A percentile compares a stretch with the other conserved stretches of the same genome.
phyloP scores from a whole-genome alignment of 2,797 vertebrate species.

The Astyanax mexicanus region DNA sequence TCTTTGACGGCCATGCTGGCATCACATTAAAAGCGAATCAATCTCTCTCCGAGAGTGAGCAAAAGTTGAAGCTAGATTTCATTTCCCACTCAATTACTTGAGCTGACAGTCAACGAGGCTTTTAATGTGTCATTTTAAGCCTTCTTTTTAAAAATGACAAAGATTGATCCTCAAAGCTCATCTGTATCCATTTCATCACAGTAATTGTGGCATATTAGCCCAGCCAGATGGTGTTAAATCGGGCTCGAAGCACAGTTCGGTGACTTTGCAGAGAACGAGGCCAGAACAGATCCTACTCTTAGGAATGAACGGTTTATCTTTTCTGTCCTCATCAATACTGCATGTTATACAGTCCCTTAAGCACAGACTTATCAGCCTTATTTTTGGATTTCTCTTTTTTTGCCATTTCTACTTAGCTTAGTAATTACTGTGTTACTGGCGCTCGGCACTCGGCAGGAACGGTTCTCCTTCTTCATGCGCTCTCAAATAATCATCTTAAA shows the following conservation, averaged over 20 bases:
- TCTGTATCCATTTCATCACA: conserved; percentile 50
- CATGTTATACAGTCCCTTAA: conserved; percentile 32
- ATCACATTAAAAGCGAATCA: conserved; percentile 58
- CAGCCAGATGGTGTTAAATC: conserved; percentile 49
- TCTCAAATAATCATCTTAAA: conserved; percentile 82
- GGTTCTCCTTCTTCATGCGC: conserved; percentile 61
- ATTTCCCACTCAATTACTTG: conserved; percentile 72
- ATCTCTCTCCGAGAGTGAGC: conserved; percentile 65
- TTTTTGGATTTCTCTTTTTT: conserved; percentile 28
- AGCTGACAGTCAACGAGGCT: conserved; percentile 46
- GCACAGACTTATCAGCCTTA: conserved; percentile 38
- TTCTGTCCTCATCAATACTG: conserved; percentile 43
- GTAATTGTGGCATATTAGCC: conserved; percentile 54
- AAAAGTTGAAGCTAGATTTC: conserved; percentile 71
- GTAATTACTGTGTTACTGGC: conserved; percentile 48
- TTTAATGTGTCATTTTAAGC: conserved; percentile 48
- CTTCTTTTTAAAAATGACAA: conserved; percentile 37
- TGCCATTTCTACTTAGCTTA: conserved; percentile 45
- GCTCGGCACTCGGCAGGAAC: conserved; percentile 40
- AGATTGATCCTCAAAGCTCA: conserved; percentile 47
- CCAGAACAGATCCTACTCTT: conserved; percentile 23
- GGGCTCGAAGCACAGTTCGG: conserved; percentile 27
- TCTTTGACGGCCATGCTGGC: conserved; percentile 57
- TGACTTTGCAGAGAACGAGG: conserved; percentile 23
- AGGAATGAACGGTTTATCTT: conserved; percentile 30